Evolutionary conservation across 1,140 invertebrate species (phyloP).

Genomic region (Metaphire vulgaris): DNA sequence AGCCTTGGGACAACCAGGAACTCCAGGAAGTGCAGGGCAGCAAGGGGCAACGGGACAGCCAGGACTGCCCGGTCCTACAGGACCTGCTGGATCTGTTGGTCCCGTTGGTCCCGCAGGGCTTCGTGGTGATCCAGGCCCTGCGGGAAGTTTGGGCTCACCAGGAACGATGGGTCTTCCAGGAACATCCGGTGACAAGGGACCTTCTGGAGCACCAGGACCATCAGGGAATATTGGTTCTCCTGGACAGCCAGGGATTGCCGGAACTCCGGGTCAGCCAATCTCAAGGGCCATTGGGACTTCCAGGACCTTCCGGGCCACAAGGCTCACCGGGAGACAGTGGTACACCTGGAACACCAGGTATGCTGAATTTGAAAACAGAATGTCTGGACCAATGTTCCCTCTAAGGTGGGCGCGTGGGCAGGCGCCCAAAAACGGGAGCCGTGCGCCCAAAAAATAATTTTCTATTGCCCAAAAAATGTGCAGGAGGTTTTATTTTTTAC

Average conservation of each 20-base stretch:
- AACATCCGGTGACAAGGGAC: conserved; percentile 5
- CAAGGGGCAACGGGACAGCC: conserved; percentile 1
- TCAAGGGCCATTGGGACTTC: not conserved
- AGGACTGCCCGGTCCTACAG: conserved; percentile 11
- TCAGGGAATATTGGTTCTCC: conserved; percentile 5
- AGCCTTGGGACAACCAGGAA: conserved; percentile 10
- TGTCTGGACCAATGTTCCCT: too few species aligned
- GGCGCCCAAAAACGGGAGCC: too few species aligned
- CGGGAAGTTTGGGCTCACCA: conserved; percentile 29
- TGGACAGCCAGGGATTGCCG: conserved; percentile 43
- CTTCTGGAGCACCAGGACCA: conserved; percentile 4
- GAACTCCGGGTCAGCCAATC: not conserved
- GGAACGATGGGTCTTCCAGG: conserved; percentile 29
- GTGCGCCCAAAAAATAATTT: too few species aligned
- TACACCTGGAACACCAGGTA: not conserved
- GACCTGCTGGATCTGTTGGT: conserved; percentile 20
- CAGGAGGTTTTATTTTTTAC: too few species aligned
- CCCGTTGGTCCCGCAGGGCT: conserved; percentile 34
- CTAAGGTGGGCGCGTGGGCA: too few species aligned
- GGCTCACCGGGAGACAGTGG: conserved; percentile 42
- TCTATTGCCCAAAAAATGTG: too few species aligned
- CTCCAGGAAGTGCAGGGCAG: conserved; percentile 5
- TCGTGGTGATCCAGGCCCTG: conserved; percentile 32
- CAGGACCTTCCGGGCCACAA: conserved; percentile 26
- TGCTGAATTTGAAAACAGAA: too few species aligned